A percentile compares a stretch with the other conserved stretches of the same genome.
Evolutionary conservation across 2,888 invertebrate genomes (phyloP).

Genomic region (Napeogenes inachia): DNA sequence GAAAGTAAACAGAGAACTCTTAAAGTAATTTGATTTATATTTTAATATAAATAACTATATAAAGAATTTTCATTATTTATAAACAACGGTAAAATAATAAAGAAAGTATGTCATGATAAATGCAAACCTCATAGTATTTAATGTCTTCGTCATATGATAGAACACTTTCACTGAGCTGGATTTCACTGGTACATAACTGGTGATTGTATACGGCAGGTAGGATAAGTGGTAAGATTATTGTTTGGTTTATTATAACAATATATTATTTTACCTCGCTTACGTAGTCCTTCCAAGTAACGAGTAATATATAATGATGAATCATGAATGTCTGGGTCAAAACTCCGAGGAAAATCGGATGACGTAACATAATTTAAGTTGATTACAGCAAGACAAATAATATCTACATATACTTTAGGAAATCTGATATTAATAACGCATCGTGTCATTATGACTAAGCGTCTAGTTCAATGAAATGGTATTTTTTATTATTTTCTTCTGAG

Average conservation of each 20-base stretch:
- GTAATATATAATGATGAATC: constrained; percentile 28
- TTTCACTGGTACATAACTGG: constrained; percentile 64
- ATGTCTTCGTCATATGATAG: constrained; percentile 35
- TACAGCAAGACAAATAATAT: constrained; percentile 15
- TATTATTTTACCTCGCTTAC: not conserved
- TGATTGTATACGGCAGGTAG: constrained; percentile 41
- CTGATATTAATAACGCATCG: constrained; percentile 29
- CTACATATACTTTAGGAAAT: constrained; percentile 20
- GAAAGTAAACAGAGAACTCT: constrained; percentile 18
- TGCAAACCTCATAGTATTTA: constrained; percentile 32
- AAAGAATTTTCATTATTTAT: constrained; percentile 16
- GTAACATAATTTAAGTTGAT: constrained; percentile 14
- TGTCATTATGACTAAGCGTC: constrained; percentile 35
- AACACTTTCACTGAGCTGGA: constrained; percentile 64
- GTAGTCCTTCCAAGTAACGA: constrained; percentile 19
- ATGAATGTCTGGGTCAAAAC: constrained; percentile 33
- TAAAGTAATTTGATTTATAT: not conserved
- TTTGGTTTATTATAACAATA: not conserved
- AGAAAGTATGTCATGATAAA: constrained; percentile 32
- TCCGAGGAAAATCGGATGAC: constrained; percentile 29
- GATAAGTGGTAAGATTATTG: constrained; percentile 25
- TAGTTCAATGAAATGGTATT: constrained; percentile 30
- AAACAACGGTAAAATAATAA: constrained; percentile 29
- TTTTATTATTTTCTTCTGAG: constrained; percentile 26
- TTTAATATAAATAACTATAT: constrained; percentile 11